Conservation (phyloP, 2,888 invertebrate genomes). For the Lottia scabra region DNA sequence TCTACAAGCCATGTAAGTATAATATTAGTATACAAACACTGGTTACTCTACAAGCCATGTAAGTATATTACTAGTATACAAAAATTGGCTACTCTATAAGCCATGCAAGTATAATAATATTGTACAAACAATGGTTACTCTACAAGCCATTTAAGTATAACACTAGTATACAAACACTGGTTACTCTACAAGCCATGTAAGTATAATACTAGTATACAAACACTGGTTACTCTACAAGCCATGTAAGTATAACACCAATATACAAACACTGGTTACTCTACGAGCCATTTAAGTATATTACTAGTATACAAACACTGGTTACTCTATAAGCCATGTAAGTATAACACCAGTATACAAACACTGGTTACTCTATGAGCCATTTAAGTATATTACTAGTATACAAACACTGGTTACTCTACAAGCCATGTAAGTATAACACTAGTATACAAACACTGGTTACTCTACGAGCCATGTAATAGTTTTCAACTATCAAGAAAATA, state of each 20-base stretch:
- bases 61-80: constrained; percentile 29
- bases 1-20: constrained; percentile 14
- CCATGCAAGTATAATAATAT: constrained; percentile 23
- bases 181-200: constrained; percentile 12
- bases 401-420: constrained; percentile 24
- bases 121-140: constrained; percentile 24
- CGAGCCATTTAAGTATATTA: constrained; percentile 22
- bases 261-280: constrained; percentile 24
- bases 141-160: constrained; percentile 19
- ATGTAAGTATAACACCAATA: constrained; percentile 24
- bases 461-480: not conserved
- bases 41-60: constrained; percentile 21
- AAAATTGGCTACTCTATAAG: constrained; percentile 22
- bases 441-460: constrained; percentile 26
- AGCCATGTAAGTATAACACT: constrained; percentile 22
- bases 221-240: constrained; percentile 20
- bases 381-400: constrained; percentile 27
- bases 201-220: constrained; percentile 28
- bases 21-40: constrained; percentile 28
- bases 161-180: constrained; percentile 26
- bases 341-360: constrained; percentile 28
- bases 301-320: constrained; percentile 27
- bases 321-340: constrained; percentile 11
- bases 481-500: too few relatives aligned
- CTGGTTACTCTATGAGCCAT: constrained; percentile 17